Evolutionary conservation across 2,888 invertebrate genomes (phyloP).

Genomic region (Lissocephala sabroskyi): DNA sequence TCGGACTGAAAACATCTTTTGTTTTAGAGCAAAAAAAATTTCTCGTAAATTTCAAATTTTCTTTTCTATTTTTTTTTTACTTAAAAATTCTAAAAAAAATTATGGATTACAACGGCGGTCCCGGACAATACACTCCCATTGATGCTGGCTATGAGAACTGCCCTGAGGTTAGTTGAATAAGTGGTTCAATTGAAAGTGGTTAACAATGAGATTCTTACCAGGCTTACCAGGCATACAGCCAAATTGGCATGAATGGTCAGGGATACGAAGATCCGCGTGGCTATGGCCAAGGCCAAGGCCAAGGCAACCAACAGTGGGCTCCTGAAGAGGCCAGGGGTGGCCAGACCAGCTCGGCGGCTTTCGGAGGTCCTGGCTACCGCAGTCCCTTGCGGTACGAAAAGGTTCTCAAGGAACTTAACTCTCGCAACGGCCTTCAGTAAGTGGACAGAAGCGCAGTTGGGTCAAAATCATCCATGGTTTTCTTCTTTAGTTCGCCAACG

Average conservation of each 20-base stretch:
- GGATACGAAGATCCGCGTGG: constrained; percentile 20
- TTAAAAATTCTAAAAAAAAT: neutral
- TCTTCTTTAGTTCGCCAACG: neutral
- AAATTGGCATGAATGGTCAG: constrained; percentile 16
- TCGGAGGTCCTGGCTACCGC: too few relatives aligned
- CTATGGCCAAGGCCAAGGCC: constrained; percentile 9
- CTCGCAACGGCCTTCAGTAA: constrained; percentile 12
- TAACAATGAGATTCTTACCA: too few relatives aligned
- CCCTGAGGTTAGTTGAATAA: too few relatives aligned
- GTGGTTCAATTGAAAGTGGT: too few relatives aligned
- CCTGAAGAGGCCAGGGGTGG: too few relatives aligned
- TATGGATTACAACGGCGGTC: constrained; percentile 36
- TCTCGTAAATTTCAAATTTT: neutral
- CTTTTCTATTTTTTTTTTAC: neutral
- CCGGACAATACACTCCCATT: constrained; percentile 28
- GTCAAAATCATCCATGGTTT: constrained; percentile 10
- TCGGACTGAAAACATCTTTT: constrained; percentile 31
- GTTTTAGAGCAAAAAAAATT: constrained; percentile 6
- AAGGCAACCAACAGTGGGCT: constrained; percentile 20
- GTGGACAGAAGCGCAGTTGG: constrained; percentile 3
- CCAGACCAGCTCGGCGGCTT: too few relatives aligned
- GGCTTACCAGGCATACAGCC: constrained; percentile 9
- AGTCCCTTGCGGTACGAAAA: too few relatives aligned
- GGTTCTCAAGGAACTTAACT: neutral
- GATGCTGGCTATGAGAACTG: constrained; percentile 30